Evolutionary conservation across 2,888 invertebrate species (phyloP).

Genomic region (Luffia ferchaultella): DNA sequence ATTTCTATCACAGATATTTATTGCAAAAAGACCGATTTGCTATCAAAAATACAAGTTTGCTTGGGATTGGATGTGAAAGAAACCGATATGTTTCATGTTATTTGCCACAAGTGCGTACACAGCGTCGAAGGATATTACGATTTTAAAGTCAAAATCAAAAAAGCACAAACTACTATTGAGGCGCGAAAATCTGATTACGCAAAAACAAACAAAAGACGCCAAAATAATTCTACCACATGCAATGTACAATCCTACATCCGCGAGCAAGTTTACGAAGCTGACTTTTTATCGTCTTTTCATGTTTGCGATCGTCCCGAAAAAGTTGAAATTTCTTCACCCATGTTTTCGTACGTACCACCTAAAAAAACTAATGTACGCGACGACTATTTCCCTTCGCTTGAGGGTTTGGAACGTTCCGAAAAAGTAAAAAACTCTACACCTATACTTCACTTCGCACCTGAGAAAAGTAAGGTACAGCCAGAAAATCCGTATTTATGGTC

Average conservation of each 20-base stretch:
- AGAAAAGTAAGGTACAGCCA: constrained; percentile 8
- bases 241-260: constrained; percentile 25
- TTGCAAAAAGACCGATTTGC: constrained; percentile 34
- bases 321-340: neutral
- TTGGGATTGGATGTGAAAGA: constrained; percentile 40
- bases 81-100: constrained; percentile 33
- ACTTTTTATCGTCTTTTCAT: neutral
- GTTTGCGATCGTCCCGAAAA: neutral
- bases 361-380: neutral
- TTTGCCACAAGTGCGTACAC: constrained; percentile 47
- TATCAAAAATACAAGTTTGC: constrained; percentile 43
- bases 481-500: constrained; percentile 13
- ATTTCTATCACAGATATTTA: constrained; percentile 39
- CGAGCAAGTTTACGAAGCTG: constrained; percentile 34
- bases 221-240: constrained; percentile 3
- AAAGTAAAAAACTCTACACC: neutral
- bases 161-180: constrained; percentile 30
- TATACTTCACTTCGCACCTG: neutral
- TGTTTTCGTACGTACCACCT: neutral
- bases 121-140: constrained; percentile 45
- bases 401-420: neutral
- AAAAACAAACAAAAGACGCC: constrained; percentile 21
- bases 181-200: constrained; percentile 18
- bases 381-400: too few species aligned
- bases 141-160: constrained; percentile 34